A percentile compares a stretch with the other conserved stretches of the same genome.
phyloP scores from a whole-genome alignment of 2,888 invertebrate species.

The Aelia acuminata region DNA sequence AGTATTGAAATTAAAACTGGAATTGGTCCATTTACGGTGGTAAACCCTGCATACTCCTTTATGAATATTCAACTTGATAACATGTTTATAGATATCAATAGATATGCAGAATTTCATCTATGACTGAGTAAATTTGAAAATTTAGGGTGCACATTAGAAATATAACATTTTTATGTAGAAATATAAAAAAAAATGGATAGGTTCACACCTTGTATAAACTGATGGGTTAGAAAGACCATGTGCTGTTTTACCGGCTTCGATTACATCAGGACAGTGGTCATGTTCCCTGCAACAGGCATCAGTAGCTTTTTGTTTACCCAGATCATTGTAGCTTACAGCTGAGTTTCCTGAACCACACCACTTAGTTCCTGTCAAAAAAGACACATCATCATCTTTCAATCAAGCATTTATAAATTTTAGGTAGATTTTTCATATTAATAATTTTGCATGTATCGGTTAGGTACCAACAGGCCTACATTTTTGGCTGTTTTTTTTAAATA shows the following conservation, averaged over 20 bases:
- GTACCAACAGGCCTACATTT: no score
- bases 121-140: no score
- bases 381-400: background rate
- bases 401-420: background rate
- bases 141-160: no score
- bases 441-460: background rate
- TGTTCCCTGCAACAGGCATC: slow-evolving; percentile 83
- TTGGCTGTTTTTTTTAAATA: no score
- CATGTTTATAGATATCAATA: no score
- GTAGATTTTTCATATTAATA: background rate
- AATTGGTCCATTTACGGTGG: no score
- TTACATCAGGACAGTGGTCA: slow-evolving; percentile 78
- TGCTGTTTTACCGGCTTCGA: slow-evolving; percentile 75
- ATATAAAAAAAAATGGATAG: background rate
- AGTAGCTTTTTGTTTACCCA: slow-evolving; percentile 76
- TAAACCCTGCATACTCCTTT: no score
- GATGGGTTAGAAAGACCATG: slow-evolving; percentile 79
- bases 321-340: slow-evolving; percentile 78
- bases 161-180: no score
- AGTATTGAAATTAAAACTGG: no score
- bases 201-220: slow-evolving; percentile 74
- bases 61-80: no score
- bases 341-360: slow-evolving; percentile 83
- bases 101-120: no score
- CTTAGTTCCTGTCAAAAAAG: slow-evolving; percentile 78